Conservation (phyloP, 2,113 vertebrate species). For the Ammodytes marinus region DNA sequence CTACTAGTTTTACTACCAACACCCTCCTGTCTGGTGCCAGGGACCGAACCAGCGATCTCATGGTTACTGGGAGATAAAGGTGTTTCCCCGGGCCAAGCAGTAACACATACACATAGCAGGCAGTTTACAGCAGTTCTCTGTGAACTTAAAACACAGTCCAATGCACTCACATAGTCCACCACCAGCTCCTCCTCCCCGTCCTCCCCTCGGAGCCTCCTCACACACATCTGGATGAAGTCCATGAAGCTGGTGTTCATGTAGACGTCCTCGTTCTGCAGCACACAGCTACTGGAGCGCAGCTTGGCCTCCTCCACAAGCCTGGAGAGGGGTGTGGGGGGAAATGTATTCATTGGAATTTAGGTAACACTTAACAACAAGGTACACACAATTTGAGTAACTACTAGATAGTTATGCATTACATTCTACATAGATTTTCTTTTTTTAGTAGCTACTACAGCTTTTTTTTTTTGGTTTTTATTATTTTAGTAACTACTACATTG, state of each 20-base stretch:
- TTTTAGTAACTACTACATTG: too few species aligned
- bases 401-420: too few species aligned
- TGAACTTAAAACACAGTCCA: neutral
- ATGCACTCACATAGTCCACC: conserved; percentile 84
- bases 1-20: too few species aligned
- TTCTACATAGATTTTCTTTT: too few species aligned
- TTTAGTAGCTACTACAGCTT: too few species aligned
- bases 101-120: neutral
- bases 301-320: conserved; percentile 92
- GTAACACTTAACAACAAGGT: too few species aligned
- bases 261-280: conserved; percentile 90
- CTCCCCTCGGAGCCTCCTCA: conserved; percentile 88
- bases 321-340: neutral
- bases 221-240: conserved; percentile 90
- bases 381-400: too few species aligned
- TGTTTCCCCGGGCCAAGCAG: neutral
- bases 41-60: too few species aligned
- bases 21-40: too few species aligned
- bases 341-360: neutral
- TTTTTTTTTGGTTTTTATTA: too few species aligned
- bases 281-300: conserved; percentile 83
- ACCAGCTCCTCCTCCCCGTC: conserved; percentile 79
- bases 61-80: too few species aligned
- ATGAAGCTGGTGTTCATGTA: conserved; percentile 92
- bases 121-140: neutral